Evolutionary conservation across 2,888 invertebrate species (phyloP).

Genomic region (Lasioglossum morio): DNA sequence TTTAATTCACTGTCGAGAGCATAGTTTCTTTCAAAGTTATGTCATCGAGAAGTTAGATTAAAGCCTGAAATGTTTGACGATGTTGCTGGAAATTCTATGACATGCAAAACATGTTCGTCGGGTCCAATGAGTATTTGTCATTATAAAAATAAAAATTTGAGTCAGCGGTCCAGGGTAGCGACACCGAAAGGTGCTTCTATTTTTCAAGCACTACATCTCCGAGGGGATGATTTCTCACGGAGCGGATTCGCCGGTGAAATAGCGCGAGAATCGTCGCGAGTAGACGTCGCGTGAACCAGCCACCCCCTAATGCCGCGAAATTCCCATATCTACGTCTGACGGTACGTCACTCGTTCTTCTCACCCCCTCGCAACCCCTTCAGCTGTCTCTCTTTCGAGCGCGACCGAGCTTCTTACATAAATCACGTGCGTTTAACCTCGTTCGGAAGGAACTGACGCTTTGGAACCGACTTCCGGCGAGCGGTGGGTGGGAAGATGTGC

Average conservation of each 20-base stretch:
- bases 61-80: too few relatives aligned
- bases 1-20: too few relatives aligned
- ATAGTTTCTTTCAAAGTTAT: too few relatives aligned
- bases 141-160: neutral
- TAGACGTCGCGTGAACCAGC: conserved; percentile 46
- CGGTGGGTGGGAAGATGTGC: neutral
- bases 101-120: too few relatives aligned
- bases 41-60: too few relatives aligned
- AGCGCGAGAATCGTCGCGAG: conserved; percentile 29
- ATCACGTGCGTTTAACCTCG: conserved; percentile 65
- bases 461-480: neutral
- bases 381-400: conserved; percentile 16
- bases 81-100: too few relatives aligned
- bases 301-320: conserved; percentile 52
- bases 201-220: neutral
- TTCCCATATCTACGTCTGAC: conserved; percentile 60
- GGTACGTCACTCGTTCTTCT: conserved; percentile 46
- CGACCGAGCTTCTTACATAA: conserved; percentile 61
- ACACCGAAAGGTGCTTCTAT: neutral
- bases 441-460: conserved; percentile 14
- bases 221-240: conserved; percentile 35
- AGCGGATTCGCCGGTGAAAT: conserved; percentile 48
- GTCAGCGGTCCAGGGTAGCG: neutral
- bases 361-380: neutral
- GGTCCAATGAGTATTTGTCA: too few relatives aligned